phyloP scores from a whole-genome alignment of 2,888 invertebrate species.

The Gastracanthus pulcherrimus region DNA sequence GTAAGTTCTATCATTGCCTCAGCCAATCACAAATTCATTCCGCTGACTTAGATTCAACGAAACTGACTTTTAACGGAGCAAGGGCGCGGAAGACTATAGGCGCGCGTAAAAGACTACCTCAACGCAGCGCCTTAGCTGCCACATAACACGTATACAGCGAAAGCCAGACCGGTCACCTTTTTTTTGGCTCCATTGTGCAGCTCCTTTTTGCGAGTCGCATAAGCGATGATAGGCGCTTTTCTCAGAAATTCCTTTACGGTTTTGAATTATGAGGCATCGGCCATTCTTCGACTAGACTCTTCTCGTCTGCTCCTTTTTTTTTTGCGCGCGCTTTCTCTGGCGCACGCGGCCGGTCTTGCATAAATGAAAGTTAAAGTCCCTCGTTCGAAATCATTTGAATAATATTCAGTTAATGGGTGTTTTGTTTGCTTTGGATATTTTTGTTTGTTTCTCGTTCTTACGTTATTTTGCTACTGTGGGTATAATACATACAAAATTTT shows the following conservation, averaged over 20 bases:
- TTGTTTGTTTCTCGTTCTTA: slow-evolving; percentile 3
- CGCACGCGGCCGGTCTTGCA: neutral
- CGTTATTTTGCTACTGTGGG: too few species aligned
- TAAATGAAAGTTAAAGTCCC: slow-evolving; percentile 28
- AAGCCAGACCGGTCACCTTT: neutral
- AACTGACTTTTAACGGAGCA: too few species aligned
- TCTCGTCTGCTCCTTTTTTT: neutral
- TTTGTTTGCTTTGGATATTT: slow-evolving; percentile 26
- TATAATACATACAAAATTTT: too few species aligned
- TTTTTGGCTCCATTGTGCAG: neutral
- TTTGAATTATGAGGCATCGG: slow-evolving; percentile 35
- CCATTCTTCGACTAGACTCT: slow-evolving; percentile 1
- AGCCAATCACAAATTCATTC: too few species aligned
- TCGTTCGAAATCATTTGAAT: slow-evolving; percentile 33
- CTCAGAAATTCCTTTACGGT: slow-evolving; percentile 24
- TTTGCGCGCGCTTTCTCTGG: too few species aligned
- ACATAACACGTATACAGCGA: too few species aligned
- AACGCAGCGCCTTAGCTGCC: too few species aligned
- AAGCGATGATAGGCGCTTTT: slow-evolving; percentile 51
- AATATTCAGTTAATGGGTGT: slow-evolving; percentile 37
- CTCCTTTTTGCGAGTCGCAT: neutral
- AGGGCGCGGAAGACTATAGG: too few species aligned
- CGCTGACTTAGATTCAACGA: too few species aligned
- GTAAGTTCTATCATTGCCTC: too few species aligned
- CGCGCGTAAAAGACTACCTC: too few species aligned